A percentile compares a stretch with the other conserved stretches of the same genome.
phyloP scores from a whole-genome alignment of 2,113 vertebrate genomes.

The Spermophilus dauricus region DNA sequence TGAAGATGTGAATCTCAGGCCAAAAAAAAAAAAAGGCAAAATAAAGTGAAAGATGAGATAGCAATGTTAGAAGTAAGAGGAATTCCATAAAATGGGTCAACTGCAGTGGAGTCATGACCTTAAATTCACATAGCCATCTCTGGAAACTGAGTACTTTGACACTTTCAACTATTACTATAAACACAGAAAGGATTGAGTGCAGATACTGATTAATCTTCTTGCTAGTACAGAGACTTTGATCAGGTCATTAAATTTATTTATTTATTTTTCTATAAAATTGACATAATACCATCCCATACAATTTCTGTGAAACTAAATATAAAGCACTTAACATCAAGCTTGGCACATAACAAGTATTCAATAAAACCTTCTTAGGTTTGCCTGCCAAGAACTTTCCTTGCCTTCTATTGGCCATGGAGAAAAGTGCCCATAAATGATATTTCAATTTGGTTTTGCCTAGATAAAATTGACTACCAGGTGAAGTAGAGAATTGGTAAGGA shows the following conservation, averaged over 20 bases:
- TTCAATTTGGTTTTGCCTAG: background rate
- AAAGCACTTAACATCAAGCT: background rate
- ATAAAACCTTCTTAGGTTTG: background rate
- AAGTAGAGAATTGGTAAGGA: background rate
- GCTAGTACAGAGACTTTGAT: background rate
- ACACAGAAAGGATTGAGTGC: background rate
- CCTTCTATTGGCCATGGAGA: background rate
- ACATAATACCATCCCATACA: background rate
- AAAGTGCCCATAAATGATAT: background rate
- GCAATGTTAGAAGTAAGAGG: background rate
- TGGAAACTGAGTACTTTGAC: background rate
- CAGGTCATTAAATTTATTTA: background rate
- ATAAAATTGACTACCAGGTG: conserved; percentile 5
- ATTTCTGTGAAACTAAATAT: background rate
- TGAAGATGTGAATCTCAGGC: background rate
- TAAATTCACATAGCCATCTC: conserved; percentile 7
- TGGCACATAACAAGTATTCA: background rate
- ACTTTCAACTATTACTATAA: background rate
- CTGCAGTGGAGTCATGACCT: background rate
- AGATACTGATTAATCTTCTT: background rate
- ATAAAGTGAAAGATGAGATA: background rate
- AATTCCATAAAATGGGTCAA: background rate
- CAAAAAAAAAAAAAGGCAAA: background rate
- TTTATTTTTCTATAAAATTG: background rate
- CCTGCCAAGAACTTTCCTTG: background rate